Evolutionary conservation across 2,113 vertebrate species (phyloP).

Genomic region (Tauraco erythrolophus): DNA sequence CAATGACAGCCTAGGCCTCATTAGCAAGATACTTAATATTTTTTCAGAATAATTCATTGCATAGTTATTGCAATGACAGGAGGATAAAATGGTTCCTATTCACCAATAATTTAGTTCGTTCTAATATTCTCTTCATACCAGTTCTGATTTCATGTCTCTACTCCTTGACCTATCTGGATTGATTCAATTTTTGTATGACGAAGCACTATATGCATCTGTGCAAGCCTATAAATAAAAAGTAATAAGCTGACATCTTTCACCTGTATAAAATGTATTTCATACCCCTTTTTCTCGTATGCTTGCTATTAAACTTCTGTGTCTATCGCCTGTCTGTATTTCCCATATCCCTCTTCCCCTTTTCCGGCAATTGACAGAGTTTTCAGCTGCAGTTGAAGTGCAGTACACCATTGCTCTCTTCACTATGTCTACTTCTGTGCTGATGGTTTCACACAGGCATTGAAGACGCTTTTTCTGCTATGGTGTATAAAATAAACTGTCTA

Average conservation of each 20-base stretch:
- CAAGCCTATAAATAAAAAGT: not conserved
- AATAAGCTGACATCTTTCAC: not conserved
- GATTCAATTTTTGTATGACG: not conserved
- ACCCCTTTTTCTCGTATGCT: not conserved
- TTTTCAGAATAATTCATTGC: not conserved
- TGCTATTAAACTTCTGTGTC: not conserved
- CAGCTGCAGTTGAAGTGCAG: not conserved
- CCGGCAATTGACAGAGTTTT: not conserved
- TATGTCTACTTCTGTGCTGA: not conserved
- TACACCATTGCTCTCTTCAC: not conserved
- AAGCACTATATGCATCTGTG: not conserved
- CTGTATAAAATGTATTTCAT: not conserved
- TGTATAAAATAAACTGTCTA: constrained; percentile 59
- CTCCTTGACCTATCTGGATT: not conserved
- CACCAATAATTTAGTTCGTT: not conserved
- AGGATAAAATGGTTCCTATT: not conserved
- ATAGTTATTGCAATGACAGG: not conserved
- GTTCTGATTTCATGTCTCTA: not conserved
- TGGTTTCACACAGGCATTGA: not conserved
- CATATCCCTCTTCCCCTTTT: not conserved
- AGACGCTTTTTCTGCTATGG: not conserved
- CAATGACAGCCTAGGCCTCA: not conserved
- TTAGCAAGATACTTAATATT: not conserved
- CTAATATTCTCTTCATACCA: not conserved
- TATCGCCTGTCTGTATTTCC: not conserved